A percentile compares a stretch with the other conserved stretches of the same genome.
Conservation (phyloP, 2,113 vertebrate species). For the Malurus cyaneus region DNA sequence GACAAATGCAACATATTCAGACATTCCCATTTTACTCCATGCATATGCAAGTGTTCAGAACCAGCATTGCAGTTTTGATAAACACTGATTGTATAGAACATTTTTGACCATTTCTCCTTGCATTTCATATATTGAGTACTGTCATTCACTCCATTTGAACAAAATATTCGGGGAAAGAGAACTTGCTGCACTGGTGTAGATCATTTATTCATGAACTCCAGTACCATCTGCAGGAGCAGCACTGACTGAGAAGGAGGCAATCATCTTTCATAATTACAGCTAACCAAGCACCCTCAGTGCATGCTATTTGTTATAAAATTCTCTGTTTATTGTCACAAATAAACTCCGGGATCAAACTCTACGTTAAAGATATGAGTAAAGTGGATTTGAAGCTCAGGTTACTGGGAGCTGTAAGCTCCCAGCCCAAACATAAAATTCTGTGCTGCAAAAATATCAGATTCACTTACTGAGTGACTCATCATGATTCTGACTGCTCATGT, state of each 20-base stretch:
- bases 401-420: background rate
- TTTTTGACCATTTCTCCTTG: background rate
- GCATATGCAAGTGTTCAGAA: background rate
- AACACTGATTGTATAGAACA: background rate
- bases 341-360: slow-evolving; percentile 11
- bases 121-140: background rate
- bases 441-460: background rate
- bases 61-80: background rate
- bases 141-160: background rate
- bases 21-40: background rate
- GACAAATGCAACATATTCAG: background rate
- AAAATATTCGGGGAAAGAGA: background rate
- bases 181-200: background rate
- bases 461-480: slow-evolving; percentile 33
- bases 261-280: slow-evolving; percentile 29
- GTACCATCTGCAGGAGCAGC: slow-evolving; percentile 26
- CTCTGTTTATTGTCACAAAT: slow-evolving; percentile 9
- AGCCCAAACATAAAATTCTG: background rate
- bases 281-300: background rate
- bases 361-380: background rate
- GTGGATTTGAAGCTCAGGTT: background rate
- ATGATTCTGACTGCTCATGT: background rate
- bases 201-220: slow-evolving; percentile 43
- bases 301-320: background rate
- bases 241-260: slow-evolving; percentile 7